Conservation (phyloP, 2,113 vertebrate genomes). For the Eretmochelys imbricata region DNA sequence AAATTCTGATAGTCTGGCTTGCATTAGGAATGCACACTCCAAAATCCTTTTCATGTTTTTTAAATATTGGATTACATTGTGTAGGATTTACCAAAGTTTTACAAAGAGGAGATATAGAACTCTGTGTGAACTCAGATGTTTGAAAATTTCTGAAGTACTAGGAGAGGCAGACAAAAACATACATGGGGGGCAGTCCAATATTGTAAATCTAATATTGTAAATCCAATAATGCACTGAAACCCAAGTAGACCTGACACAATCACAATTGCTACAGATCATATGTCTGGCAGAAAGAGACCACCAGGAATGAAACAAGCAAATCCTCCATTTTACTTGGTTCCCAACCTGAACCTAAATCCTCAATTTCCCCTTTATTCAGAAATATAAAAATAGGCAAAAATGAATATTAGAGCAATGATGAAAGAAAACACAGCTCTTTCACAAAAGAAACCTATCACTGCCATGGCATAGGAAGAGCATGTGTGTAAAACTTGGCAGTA, state of each 20-base stretch:
- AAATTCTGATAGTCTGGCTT: conserved; percentile 57
- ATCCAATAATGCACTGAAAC: neutral
- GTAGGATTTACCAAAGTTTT: conserved; percentile 22
- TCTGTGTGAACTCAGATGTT: conserved; percentile 44
- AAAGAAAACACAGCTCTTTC: neutral
- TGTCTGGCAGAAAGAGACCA: neutral
- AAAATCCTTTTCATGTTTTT: conserved; percentile 53
- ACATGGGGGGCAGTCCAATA: fast-evolving
- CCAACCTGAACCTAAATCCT: conserved; percentile 11
- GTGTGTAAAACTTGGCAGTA: neutral
- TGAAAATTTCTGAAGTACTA: conserved; percentile 28
- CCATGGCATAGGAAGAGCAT: neutral
- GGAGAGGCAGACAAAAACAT: neutral
- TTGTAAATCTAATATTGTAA: neutral
- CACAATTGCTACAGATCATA: neutral
- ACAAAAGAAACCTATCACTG: neutral
- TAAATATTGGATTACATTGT: conserved; percentile 44
- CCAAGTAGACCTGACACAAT: neutral
- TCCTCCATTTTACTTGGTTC: neutral
- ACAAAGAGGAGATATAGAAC: conserved; percentile 58
- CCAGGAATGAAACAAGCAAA: neutral
- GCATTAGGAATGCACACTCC: conserved; percentile 47
- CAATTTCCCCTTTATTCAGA: neutral
- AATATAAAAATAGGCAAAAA: neutral
- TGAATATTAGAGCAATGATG: neutral